These are phyloP conservation scores for Anthopleura sola DNA, from an alignment of 64 coral and sea anemone species.

Conservation along the genomic window DNA sequence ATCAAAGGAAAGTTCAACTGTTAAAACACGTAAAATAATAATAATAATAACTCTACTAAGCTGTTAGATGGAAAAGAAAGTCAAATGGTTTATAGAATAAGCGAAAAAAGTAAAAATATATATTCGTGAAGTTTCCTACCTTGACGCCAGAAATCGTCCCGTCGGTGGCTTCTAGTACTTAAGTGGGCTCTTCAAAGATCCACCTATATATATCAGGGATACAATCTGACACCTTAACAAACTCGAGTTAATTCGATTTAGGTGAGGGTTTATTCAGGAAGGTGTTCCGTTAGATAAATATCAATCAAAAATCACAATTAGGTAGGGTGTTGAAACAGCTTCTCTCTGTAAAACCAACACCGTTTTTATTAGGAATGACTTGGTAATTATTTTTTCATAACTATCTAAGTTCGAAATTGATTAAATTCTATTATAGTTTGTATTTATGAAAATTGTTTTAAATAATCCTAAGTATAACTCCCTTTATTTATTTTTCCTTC, in stretches of 20 bases:
- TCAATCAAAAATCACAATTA: not conserved
- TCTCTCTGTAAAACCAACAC: not conserved
- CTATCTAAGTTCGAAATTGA: not conserved
- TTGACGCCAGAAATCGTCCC: not conserved
- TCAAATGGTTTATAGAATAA: not conserved
- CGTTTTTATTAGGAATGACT: not conserved
- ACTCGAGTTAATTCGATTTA: conserved; percentile 4
- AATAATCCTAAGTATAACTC: too few species aligned
- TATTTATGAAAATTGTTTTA: not conserved
- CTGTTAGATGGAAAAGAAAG: not conserved
- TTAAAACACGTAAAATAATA: too few species aligned
- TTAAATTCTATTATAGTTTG: not conserved
- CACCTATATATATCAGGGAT: not conserved
- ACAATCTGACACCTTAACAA: conserved; percentile 8
- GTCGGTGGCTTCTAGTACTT: not conserved
- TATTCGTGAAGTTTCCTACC: not conserved
- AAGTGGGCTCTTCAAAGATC: not conserved
- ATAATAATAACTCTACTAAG: not conserved
- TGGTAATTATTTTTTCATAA: not conserved
- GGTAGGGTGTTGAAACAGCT: not conserved
- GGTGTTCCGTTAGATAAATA: not conserved
- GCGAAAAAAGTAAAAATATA: not conserved
- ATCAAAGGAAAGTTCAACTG: too few species aligned
- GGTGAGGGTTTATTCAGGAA: conserved; percentile 1
- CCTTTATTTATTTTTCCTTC: too few species aligned